Evolutionary conservation across 2,888 invertebrate genomes (phyloP).

Genomic region (Drosophila suboccidentalis): DNA sequence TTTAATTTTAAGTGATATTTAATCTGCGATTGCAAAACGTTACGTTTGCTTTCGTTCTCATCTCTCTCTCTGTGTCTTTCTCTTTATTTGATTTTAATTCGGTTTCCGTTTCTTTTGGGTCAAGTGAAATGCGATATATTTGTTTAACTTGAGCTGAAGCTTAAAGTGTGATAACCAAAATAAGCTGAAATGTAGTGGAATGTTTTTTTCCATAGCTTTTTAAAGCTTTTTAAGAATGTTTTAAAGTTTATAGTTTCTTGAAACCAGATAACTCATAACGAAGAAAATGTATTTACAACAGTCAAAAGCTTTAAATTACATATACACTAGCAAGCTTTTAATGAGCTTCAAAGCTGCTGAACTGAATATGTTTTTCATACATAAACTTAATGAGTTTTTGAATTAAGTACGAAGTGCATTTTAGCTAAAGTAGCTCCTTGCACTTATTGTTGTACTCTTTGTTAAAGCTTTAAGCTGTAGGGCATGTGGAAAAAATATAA

Average conservation of each 20-base stretch:
- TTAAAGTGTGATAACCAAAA: conserved; percentile 1
- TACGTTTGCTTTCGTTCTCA: conserved; percentile 23
- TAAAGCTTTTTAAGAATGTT: background rate
- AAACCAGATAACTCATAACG: too few species aligned
- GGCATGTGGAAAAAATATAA: conserved; percentile 13
- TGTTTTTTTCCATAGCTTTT: background rate
- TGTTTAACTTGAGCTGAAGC: background rate
- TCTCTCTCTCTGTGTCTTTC: background rate
- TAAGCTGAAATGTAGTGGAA: too few species aligned
- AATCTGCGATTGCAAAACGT: conserved; percentile 63
- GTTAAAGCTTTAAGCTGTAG: conserved; percentile 10
- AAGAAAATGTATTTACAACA: too few species aligned
- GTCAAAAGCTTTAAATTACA: too few species aligned
- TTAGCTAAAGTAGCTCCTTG: background rate
- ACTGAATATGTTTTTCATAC: background rate
- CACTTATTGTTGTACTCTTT: background rate
- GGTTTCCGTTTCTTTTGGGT: conserved; percentile 14
- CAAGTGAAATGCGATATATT: conserved; percentile 43
- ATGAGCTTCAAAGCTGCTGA: too few species aligned
- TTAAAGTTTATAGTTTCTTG: background rate
- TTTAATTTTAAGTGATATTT: conserved; percentile 82
- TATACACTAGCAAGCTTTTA: too few species aligned
- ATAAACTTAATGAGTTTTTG: background rate
- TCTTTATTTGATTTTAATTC: conserved; percentile 14
- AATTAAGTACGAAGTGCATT: background rate